These are phyloP conservation scores for Hippoglossus hippoglossus DNA, from an alignment of 2,797 vertebrate genomes.

Conservation along the genomic window DNA sequence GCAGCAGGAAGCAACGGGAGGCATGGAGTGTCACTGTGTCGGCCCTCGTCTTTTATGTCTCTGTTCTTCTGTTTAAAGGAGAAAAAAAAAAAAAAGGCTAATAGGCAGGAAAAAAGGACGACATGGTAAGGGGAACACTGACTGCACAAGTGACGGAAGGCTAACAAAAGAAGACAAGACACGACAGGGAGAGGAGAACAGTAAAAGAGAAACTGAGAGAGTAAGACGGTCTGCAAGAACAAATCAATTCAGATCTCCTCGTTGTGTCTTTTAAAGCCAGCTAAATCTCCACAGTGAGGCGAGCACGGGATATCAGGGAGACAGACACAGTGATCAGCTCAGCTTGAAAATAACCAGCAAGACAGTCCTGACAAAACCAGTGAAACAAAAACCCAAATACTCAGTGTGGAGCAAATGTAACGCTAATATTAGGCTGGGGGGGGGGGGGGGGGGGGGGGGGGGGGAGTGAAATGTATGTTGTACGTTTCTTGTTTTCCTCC, in stretches of 20 bases:
- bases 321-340: constrained; percentile 51
- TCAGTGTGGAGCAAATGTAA: constrained; percentile 14
- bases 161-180: constrained; percentile 33
- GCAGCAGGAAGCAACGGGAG: not conserved
- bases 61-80: constrained; percentile 26
- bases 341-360: constrained; percentile 61
- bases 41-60: constrained; percentile 17
- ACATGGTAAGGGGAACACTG: not conserved
- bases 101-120: constrained; percentile 13
- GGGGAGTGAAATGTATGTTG: constrained; percentile 16
- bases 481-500: not conserved
- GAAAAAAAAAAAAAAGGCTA: constrained; percentile 3
- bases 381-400: constrained; percentile 51
- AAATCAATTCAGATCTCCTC: constrained; percentile 54
- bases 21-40: not conserved
- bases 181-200: constrained; percentile 18
- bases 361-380: constrained; percentile 50
- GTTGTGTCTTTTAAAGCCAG: constrained; percentile 36
- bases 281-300: constrained; percentile 35
- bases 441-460: constrained; percentile 16
- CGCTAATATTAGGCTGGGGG: not conserved
- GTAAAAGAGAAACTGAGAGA: constrained; percentile 43
- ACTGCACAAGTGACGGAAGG: constrained; percentile 10
- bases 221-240: constrained; percentile 39
- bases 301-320: constrained; percentile 50